Percentiles rank a stretch among this genome's conserved stretches.
Conservation (phyloP, 2,888 invertebrate species). For the Iselma pallidipennis region DNA sequence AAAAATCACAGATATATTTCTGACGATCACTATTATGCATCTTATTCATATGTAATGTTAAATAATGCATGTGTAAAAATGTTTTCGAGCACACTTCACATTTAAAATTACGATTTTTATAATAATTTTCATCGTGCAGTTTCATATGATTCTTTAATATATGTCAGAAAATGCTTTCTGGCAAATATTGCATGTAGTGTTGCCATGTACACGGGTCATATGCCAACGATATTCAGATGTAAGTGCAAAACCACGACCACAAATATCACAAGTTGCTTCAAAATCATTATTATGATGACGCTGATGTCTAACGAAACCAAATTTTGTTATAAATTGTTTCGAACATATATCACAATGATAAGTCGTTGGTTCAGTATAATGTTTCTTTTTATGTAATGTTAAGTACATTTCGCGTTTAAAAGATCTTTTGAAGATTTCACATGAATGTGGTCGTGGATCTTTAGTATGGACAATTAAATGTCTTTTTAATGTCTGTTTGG, state of each 20-base stretch:
- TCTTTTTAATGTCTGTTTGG: no score
- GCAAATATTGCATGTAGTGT: conserved; percentile 26
- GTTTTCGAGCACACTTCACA: conserved; percentile 29
- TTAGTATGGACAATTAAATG: not conserved
- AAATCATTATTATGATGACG: not conserved
- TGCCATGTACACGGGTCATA: conserved; percentile 21
- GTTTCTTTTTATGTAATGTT: conserved; percentile 21
- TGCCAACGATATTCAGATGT: not conserved
- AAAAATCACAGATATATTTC: conserved; percentile 45
- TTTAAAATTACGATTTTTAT: conserved; percentile 1
- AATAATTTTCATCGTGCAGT: conserved; percentile 8
- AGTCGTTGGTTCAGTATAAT: conserved; percentile 26
- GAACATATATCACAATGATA: conserved; percentile 22
- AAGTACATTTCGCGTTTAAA: no score
- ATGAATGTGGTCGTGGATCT: no score
- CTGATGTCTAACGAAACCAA: not conserved
- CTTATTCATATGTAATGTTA: conserved; percentile 25
- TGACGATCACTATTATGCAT: conserved; percentile 25
- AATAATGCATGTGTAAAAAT: conserved; percentile 23
- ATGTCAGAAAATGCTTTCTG: not conserved
- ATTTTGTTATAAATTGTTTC: conserved; percentile 19
- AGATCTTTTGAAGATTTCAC: no score
- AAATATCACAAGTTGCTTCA: not conserved
- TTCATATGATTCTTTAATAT: not conserved
- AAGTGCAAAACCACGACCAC: not conserved